A percentile compares a stretch with the other conserved stretches of the same genome.
These are phyloP conservation scores for Apotomis capreana DNA, from an alignment of 2,888 invertebrate genomes.

Conservation along the genomic window DNA sequence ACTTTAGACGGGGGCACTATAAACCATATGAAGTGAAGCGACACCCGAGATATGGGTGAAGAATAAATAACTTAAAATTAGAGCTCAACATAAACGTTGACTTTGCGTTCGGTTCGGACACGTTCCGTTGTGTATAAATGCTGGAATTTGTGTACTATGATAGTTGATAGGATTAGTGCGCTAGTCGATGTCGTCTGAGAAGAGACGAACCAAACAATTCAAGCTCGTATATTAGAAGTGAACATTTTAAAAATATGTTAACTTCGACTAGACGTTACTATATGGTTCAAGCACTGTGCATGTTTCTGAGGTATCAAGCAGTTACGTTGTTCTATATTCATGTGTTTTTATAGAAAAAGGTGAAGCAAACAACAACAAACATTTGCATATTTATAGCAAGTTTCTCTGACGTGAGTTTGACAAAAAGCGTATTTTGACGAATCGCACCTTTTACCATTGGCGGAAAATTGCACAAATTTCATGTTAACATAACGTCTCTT, in stretches of 20 bases:
- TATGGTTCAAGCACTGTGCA: too few relatives aligned
- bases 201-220: constrained; percentile 1
- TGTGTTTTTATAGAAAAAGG: too few relatives aligned
- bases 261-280: too few relatives aligned
- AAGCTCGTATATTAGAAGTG: neutral
- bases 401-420: too few relatives aligned
- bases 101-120: constrained; percentile 22
- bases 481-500: too few relatives aligned
- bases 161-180: neutral
- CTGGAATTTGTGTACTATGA: constrained; percentile 19
- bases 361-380: too few relatives aligned
- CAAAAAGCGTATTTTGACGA: too few relatives aligned
- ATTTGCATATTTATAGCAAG: too few relatives aligned
- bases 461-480: too few relatives aligned
- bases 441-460: too few relatives aligned
- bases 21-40: neutral
- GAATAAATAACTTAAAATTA: constrained; percentile 37
- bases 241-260: neutral
- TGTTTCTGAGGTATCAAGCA: too few relatives aligned
- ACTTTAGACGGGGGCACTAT: neutral
- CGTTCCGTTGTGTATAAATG: constrained; percentile 29
- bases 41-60: neutral
- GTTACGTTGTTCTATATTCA: too few relatives aligned
- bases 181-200: neutral
- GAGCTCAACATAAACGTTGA: constrained; percentile 18